Conservation (phyloP, 2,797 vertebrate species). For the Ctenosaura bakeri region DNA sequence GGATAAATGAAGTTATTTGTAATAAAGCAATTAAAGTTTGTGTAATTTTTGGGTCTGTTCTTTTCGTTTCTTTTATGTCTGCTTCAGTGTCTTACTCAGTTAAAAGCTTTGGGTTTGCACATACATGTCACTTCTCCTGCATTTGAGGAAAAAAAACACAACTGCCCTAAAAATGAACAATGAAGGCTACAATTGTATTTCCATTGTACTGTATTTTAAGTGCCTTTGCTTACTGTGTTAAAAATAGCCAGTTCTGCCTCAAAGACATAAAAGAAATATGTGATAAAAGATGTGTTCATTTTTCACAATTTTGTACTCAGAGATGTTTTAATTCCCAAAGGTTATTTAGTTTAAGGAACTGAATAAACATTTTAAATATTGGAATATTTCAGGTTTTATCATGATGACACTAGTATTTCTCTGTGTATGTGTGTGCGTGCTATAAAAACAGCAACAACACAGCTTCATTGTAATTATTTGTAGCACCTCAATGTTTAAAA, state of each 20-base stretch:
- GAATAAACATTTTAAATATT: constrained; percentile 39
- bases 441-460: background rate
- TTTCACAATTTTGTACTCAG: background rate
- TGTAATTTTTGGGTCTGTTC: background rate
- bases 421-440: background rate
- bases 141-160: background rate
- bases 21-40: background rate
- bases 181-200: background rate
- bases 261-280: background rate
- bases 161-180: constrained; percentile 31
- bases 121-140: constrained; percentile 12
- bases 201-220: constrained; percentile 1
- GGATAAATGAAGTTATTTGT: background rate
- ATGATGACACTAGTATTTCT: constrained; percentile 24
- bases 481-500: constrained; percentile 20
- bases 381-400: constrained; percentile 18
- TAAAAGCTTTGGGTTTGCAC: constrained; percentile 49
- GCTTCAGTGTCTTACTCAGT: background rate
- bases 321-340: constrained; percentile 37
- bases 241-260: constrained; percentile 18
- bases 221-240: background rate
- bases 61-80: background rate
- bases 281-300: background rate
- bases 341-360: constrained; percentile 13
- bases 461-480: constrained; percentile 13